Base-by-base conservation (phyloP, 2,888 invertebrate species). In the Drosophila kuntzei region DNA sequence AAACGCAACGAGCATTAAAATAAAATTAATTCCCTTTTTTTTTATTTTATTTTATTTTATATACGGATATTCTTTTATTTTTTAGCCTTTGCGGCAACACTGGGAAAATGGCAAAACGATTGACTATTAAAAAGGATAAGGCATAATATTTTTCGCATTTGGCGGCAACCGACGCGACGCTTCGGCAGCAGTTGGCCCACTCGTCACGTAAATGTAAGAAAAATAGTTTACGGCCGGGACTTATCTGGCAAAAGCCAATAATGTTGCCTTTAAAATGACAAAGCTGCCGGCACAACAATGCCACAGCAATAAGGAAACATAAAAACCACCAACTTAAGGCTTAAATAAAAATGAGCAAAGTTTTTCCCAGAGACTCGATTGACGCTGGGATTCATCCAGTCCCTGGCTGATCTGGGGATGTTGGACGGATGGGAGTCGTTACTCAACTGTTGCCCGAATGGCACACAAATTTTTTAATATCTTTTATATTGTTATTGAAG, bases 111-210 rank as follows among this genome's bases (percentile, higher is more conserved):
- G 76, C 80, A 77, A 90, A 90, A 89, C 86, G 87, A 89, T 90
- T 83, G 90, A 90, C 89, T 89, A 84, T 87, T 86, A 83, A 87
- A 89, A 89, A 73, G 80, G 81, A 87, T 90, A 81, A 90, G 74
- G 83, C 75, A 87, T 89, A 86, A 90, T 89, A 71, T 86, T 89
- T 89, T 89, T 80, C 86, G 70, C 89, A 88, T 89, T 87, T 87
- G 79, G 64, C 58, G 37, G 50, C 46, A 41, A 27, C 7, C 36
- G 36, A n/a, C 36, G 54, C 53, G 8, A 49, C 44, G 47, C 36
- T 16, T 11, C 16, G 8, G 18, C 41, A 27, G 18, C 62, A 11
- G 29, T 41, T 54, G 43, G 49, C 47, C 44, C 71, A 50, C 63
- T 71, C 73, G 68, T 85, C 83, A 84, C 83, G 83, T 84, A 84